Conservation (phyloP, 2,888 invertebrate species). For the Heliconius erato region DNA sequence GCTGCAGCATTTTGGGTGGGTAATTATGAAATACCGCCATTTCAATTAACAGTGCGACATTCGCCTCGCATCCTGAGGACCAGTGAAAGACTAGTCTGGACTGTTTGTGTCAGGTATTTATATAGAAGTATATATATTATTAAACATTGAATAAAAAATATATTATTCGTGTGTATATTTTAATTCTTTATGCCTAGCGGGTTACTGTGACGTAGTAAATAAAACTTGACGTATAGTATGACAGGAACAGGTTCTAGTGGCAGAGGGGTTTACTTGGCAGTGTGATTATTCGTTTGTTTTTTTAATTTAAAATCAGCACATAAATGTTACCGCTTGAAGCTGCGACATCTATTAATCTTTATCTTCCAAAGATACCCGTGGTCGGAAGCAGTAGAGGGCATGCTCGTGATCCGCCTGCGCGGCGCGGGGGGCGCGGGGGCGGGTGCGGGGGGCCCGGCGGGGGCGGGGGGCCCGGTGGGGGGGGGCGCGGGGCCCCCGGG, state of each 20-base stretch:
- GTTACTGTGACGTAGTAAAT: too few relatives aligned
- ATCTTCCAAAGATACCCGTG: slow-evolving; percentile 73
- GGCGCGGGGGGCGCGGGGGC: slow-evolving; percentile 57
- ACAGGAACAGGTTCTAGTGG: too few relatives aligned
- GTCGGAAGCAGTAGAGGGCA: slow-evolving; percentile 83
- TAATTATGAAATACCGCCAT: slow-evolving; percentile 86
- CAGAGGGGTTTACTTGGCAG: too few relatives aligned
- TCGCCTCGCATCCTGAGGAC: slow-evolving; percentile 72
- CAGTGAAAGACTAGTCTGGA: slow-evolving; percentile 79
- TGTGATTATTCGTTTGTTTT: too few relatives aligned
- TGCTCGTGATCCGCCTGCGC: slow-evolving; percentile 78
- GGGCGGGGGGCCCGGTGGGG: too few relatives aligned
- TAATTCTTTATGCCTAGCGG: too few relatives aligned
- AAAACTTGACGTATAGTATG: too few relatives aligned
- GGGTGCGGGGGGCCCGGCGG: slow-evolving; percentile 49
- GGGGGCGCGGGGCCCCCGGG: slow-evolving; percentile 58
- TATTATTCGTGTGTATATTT: too few relatives aligned
- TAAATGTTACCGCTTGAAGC: too few relatives aligned
- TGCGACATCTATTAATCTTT: too few relatives aligned
- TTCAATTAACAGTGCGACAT: slow-evolving; percentile 85
- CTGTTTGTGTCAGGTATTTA: slow-evolving; percentile 86
- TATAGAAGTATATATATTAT: not conserved
- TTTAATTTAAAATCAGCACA: too few relatives aligned
- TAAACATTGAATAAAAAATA: too few relatives aligned
- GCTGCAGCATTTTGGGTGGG: slow-evolving; percentile 80